These are phyloP conservation scores for Gnathonemus longibarbis DNA, from an alignment of 2,113 vertebrate species.

Conservation along the genomic window DNA sequence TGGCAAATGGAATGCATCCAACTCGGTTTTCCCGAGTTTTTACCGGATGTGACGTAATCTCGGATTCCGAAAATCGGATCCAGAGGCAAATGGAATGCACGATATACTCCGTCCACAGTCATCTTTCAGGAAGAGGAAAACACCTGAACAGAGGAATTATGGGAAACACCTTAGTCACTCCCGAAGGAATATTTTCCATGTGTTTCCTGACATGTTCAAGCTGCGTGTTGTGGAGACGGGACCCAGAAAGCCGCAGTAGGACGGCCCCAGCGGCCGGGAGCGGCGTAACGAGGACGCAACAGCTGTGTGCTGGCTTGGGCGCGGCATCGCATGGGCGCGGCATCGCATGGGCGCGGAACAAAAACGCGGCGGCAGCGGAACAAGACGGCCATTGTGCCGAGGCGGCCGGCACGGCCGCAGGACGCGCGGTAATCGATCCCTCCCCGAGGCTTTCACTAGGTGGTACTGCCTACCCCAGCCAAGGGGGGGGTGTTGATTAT, in stretches of 20 bases:
- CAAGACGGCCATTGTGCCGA: slow-evolving; percentile 51
- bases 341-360: slow-evolving; percentile 33
- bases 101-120: too few relatives aligned
- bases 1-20: too few relatives aligned
- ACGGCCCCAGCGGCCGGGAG: neutral
- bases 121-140: neutral
- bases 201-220: neutral
- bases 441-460: slow-evolving; percentile 50
- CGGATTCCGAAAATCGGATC: too few relatives aligned
- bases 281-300: slow-evolving; percentile 31
- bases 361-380: slow-evolving; percentile 37
- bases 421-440: slow-evolving; percentile 55
- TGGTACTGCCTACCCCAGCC: slow-evolving; percentile 42
- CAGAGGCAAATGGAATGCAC: too few relatives aligned
- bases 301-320: slow-evolving; percentile 48
- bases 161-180: neutral
- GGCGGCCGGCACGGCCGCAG: slow-evolving; percentile 26
- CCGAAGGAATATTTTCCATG: neutral
- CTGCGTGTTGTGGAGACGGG: neutral
- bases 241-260: neutral
- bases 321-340: slow-evolving; percentile 29
- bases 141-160: neutral
- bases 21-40: too few relatives aligned
- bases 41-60: too few relatives aligned
- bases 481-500: slow-evolving; percentile 30